These are phyloP conservation scores for Strigops habroptila DNA, from an alignment of 2,113 vertebrate genomes.

Conservation along the genomic window DNA sequence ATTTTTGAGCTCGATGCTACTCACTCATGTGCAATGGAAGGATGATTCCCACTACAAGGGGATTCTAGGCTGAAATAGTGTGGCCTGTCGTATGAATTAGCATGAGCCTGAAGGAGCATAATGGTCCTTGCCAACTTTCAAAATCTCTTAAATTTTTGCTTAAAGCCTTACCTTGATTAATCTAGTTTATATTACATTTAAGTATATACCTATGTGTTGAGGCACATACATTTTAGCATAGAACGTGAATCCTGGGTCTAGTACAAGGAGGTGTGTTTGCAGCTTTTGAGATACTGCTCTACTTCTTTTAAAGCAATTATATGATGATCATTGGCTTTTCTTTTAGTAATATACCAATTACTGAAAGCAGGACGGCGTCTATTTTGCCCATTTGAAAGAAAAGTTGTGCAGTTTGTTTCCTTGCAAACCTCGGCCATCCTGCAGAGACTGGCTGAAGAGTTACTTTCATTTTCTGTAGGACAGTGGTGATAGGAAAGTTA, in stretches of 20 bases:
- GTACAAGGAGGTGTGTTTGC: background rate
- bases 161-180: background rate
- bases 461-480: slow-evolving; percentile 22
- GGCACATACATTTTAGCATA: background rate
- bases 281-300: background rate
- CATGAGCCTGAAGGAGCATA: background rate
- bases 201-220: background rate
- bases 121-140: background rate
- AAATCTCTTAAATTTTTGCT: background rate
- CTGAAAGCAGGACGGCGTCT: background rate
- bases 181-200: background rate
- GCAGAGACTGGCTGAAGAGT: background rate
- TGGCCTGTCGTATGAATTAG: background rate
- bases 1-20: background rate
- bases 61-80: background rate
- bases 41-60: background rate
- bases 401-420: background rate
- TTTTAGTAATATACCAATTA: background rate
- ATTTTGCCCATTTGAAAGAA: background rate
- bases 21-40: background rate
- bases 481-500: background rate
- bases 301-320: background rate
- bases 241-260: background rate
- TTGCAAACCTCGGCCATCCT: background rate
- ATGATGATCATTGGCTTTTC: background rate